These are phyloP conservation scores for Macheiramphus alcinus DNA, from an alignment of 2,113 vertebrate species.

Conservation along the genomic window DNA sequence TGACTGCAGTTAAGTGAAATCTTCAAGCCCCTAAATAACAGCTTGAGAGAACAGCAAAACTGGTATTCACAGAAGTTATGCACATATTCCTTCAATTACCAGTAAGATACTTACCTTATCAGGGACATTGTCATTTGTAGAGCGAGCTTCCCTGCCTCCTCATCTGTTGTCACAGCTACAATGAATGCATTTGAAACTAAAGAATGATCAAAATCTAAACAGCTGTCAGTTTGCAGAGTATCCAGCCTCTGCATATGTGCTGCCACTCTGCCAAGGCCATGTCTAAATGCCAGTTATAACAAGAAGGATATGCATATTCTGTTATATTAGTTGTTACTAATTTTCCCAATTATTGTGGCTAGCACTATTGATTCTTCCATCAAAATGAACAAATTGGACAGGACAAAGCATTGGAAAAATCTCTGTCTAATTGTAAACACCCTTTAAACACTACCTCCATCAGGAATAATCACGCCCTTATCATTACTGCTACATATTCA, in stretches of 20 bases:
- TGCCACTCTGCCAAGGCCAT: neutral
- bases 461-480: neutral
- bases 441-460: neutral
- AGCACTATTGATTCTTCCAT: constrained; percentile 42
- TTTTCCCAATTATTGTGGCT: constrained; percentile 45
- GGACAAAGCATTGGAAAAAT: constrained; percentile 28
- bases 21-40: neutral
- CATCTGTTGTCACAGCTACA: constrained; percentile 39
- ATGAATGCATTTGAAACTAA: constrained; percentile 22
- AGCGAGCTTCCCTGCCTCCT: neutral
- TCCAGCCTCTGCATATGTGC: neutral
- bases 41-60: constrained; percentile 27
- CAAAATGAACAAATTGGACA: constrained; percentile 51
- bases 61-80: neutral
- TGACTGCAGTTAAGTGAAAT: constrained; percentile 9
- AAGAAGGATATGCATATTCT: constrained; percentile 22
- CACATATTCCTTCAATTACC: constrained; percentile 32
- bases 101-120: neutral
- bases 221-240: neutral
- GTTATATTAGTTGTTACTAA: constrained; percentile 35
- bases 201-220: constrained; percentile 26
- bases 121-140: constrained; percentile 27
- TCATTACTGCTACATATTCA: neutral
- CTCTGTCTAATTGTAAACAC: constrained; percentile 21
- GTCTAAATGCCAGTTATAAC: neutral